Evolutionary conservation across 2,113 vertebrate species (phyloP), one percentile per base, ranked within the genome.

Genomic region (Mormyrus iriodes): DNA sequence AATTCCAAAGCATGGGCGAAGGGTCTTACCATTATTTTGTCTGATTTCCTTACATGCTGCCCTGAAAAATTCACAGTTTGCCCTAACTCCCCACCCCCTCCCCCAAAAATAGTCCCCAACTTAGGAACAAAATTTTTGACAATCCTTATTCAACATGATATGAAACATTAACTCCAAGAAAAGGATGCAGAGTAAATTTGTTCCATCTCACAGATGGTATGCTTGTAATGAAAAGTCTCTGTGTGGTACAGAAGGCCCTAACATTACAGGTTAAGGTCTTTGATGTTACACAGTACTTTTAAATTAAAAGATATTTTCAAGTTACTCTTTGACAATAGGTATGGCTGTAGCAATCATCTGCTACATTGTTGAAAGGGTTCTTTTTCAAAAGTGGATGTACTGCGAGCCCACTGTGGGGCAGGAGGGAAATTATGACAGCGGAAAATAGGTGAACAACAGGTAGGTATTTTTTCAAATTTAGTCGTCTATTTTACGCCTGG

Each of bases 31-130:
- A 49, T 87, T 90, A 91, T 90, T 73, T 91, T 93, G 89, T 92
- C 93, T 94, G 93, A 94, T 93, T 94, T 90, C 88, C 89, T 88
- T 91, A 89, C 88, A 90, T 92, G 90, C 90, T 49, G 48, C 83
- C 53, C 58, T 91, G 79, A 93, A 94, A 94, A 91, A 93, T 91
- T 87, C 39, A 93, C 93, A 91, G 88, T 46, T 17, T 17, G 39
- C 35, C 42, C 82, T n/a, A 21, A 58, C 90, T 91, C 89, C 89
- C 91, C n/a, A n/a, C 73, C 51, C 76, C 86, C 89, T 73, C 51
- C 53, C 90, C 90, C 46, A 4, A 17, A 31, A 86, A 91, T 76
- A 90, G 15, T 21, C 90, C 88, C 89, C 83, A 27, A 83, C 88
- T 69, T 48, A 89, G 85, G 89, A 93, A 90, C 92, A 90, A 90